Base-by-base conservation (phyloP, 2,113 vertebrate species). In the Sceloporus tristichus region DNA sequence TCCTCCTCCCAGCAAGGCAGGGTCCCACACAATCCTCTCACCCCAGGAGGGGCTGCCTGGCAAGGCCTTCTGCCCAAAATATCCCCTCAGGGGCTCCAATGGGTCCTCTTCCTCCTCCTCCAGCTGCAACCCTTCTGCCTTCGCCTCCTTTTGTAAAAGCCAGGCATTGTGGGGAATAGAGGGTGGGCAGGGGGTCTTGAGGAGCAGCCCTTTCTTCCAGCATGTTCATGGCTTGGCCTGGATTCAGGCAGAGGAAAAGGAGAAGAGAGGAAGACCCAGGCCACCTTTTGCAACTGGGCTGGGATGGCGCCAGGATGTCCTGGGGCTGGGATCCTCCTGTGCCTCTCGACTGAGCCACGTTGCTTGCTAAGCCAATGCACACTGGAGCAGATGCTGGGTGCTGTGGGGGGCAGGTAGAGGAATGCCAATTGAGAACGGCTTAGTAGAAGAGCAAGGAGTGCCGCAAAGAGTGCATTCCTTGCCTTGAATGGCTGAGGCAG, bases 381-480 rank as follows among this genome's bases (percentile, higher is more conserved):
- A 76, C 71, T 27, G 38, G 4, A 27, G 81, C 2, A 1, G 53
- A 86, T 0, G 16, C n/a, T 9, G 4, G 84, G 66, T 59, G 89
- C 92, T 90, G 18, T 0, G 1, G 21, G 68, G 48, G 48, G 48
- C 48, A 48, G 89, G 86, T 29, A 79, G 66, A 53, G 68, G 68
- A 29, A 6, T 11, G 70, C n/a, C 0, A 87, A 75, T 79, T 85
- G 87, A 77, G 8, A 75, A 75, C 85, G 79, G 77, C 84, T 94
- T 87, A 90, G 82, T 0, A 6, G 29, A 48, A 48, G 48, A 79
- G 91, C 93, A 87, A 7, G 2, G 18, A 88, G 48, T 1, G 0
- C 85, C 80, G 81, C 42, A n/a, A 88, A 2, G 88, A 29, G 7
- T 5, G 75, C 90, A 90, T 95, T 94, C 94, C 94, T 84, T 85